Evolutionary conservation across 1,140 invertebrate species (phyloP).

Genomic region (Drosophila grimshawi): DNA sequence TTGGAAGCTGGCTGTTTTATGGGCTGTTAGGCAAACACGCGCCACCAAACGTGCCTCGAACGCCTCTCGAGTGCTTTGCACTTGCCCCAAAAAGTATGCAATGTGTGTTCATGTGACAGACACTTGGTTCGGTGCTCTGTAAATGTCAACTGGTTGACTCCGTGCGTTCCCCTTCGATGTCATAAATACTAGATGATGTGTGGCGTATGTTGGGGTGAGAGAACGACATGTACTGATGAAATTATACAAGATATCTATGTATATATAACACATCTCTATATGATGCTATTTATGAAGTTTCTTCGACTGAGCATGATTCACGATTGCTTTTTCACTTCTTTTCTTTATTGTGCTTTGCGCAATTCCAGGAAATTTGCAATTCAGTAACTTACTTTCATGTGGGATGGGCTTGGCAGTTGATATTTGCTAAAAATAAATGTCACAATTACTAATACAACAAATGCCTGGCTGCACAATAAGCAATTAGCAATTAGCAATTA

Average conservation of each 20-base stretch:
- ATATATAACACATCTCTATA: background rate
- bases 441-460: background rate
- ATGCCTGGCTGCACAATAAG: background rate
- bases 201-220: background rate
- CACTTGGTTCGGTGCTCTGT: slow-evolving; percentile 13
- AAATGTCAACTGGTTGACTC: background rate
- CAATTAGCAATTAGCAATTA: background rate
- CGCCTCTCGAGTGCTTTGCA: background rate
- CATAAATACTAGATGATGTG: slow-evolving; percentile 6
- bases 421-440: background rate
- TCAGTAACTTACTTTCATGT: background rate
- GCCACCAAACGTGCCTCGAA: slow-evolving; percentile 25
- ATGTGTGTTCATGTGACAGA: slow-evolving; percentile 17
- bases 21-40: slow-evolving; percentile 41
- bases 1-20: slow-evolving; percentile 20
- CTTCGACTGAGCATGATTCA: too few relatives aligned
- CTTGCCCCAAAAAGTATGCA: slow-evolving; percentile 2
- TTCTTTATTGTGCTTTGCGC: too few relatives aligned
- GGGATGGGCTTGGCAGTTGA: too few relatives aligned
- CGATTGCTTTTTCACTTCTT: background rate
- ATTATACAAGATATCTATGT: background rate
- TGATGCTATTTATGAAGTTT: background rate
- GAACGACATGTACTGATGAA: background rate
- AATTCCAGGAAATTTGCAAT: too few relatives aligned
- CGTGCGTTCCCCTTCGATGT: background rate